Percentiles rank a stretch among this genome's conserved stretches.
Evolutionary conservation across 2,113 vertebrate genomes (phyloP).

Genomic region (Xiphias gladius): DNA sequence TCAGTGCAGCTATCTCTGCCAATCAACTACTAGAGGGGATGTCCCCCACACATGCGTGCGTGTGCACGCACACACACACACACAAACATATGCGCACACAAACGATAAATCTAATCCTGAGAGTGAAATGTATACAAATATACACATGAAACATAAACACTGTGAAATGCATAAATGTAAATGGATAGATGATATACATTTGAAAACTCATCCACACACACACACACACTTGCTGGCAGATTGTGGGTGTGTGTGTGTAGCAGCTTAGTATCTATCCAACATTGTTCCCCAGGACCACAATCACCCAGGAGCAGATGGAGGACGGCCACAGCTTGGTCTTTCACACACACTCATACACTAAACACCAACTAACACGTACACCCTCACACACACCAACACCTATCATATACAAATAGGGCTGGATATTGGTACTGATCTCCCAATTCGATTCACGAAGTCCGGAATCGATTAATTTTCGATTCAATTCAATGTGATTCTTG

Average conservation of each 20-base stretch:
- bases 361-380: constrained; percentile 17
- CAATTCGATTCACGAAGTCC: neutral
- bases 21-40: constrained; percentile 89
- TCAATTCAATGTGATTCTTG: too few species aligned
- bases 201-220: constrained; percentile 66
- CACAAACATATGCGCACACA: constrained; percentile 48
- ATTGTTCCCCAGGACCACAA: constrained; percentile 87
- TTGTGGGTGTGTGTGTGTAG: constrained; percentile 50
- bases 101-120: constrained; percentile 59
- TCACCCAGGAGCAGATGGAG: constrained; percentile 93
- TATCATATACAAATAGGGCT: constrained; percentile 6
- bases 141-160: constrained; percentile 51
- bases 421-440: neutral
- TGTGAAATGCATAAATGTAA: constrained; percentile 37
- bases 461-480: neutral
- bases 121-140: constrained; percentile 51
- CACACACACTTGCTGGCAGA: constrained; percentile 80
- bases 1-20: constrained; percentile 92
- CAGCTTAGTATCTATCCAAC: constrained; percentile 79
- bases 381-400: constrained; percentile 4
- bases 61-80: constrained; percentile 56
- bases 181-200: constrained; percentile 52
- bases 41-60: constrained; percentile 67
- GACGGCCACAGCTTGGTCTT: constrained; percentile 86
- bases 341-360: constrained; percentile 64